Evolutionary conservation across 2,113 vertebrate genomes (phyloP), one percentile per base, ranked within the genome.

Genomic region (Hypocryptadius cinnamomeus): DNA sequence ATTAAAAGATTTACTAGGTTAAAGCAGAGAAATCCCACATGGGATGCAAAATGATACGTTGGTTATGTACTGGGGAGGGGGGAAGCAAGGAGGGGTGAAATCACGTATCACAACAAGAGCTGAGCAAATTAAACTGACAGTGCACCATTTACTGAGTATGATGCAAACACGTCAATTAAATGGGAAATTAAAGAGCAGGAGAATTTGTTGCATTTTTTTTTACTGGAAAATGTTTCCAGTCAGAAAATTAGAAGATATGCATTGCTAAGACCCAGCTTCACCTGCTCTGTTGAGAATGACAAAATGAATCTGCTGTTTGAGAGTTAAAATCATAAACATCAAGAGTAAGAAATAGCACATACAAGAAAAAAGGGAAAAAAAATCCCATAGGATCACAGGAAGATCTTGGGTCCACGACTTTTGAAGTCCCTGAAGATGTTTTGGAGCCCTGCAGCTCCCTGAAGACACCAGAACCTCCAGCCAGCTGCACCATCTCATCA

Each of bases 1-100:
- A 95, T 94, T 91, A 94, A 94, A 95, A 85, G 22, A 95, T 93
- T 94, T 77, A 63, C 56, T 47, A 40, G 48, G 74, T 85, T 95
- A 90, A 89, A 95, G 56, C 59, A 82, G 42, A 84, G 77, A 85
- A 92, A 87, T 72, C 57, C 79, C 94, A 50, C 17, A 3, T 18
- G 63, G 40, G 77, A 68, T 74, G 77, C 54, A 82, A 59, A 91
- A 77, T 92, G 40, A 22, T 90, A 21, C 1, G 7, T n/a, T 84
- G 83, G 44, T 80, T 90, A 60, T 53, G 42, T 86, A n/a, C 20
- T 35, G 77, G 63, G 30, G n/a, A 84, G 69, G 40, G 37, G 11
- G 30, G 35, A 66, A 20, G 25, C 5, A 40, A 53, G 25, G 5
- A 47, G 19, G 13, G 7, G 28, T 66, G 47, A 47, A 59, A 87